Evolutionary conservation across 1,140 invertebrate genomes (phyloP), one percentile per base, ranked within the genome.

Genomic region (Meteorus sp.): DNA sequence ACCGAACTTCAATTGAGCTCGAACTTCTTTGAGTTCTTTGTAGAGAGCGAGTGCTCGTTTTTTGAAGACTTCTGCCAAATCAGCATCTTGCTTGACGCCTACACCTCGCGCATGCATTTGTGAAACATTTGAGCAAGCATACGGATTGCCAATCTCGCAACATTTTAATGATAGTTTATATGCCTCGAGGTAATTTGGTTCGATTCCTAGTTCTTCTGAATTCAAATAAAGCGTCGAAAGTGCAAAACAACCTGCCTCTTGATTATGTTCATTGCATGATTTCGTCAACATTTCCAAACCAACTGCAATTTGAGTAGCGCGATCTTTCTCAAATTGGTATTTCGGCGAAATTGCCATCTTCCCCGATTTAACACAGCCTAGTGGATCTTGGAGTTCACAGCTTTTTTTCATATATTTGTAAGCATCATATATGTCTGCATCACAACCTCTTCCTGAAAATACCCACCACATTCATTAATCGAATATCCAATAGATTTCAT

Each of bases 51-150:
- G 50, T 0, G 91, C 89, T 61, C 85, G 81, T 60, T 86, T 77
- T 71, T 87, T 90, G 64, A 87, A 94, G 39, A 85, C 81, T 31
- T 89, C 84, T 0, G 92, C 87, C 63, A 91, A 71, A 55, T 86
- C 82, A 35, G 79, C 59, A 76, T 92, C 87, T 68, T 91, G 87
- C 47, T 87, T 83, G 0, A 86, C 88, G 1, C 92, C 88, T 51
- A 90, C 86, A 13, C 89, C 89, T 57, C 82, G 81, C 11, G 78
- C 78, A 71, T 93, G 92, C 90, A 94, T 92, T 64, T 89, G 85
- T 62, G 91, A 89, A 1, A 95, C 70, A 81, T 96, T 96, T 0
- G 86, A 87, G 81, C 94, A 97, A 1, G 91, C 90, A 70, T 89
- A 90, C 54, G 92, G 85, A 74, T 94, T 89, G 2, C 88, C 88